Evolutionary conservation across 2,113 vertebrate species (phyloP).

Genomic region (Gnathonemus longibarbis): DNA sequence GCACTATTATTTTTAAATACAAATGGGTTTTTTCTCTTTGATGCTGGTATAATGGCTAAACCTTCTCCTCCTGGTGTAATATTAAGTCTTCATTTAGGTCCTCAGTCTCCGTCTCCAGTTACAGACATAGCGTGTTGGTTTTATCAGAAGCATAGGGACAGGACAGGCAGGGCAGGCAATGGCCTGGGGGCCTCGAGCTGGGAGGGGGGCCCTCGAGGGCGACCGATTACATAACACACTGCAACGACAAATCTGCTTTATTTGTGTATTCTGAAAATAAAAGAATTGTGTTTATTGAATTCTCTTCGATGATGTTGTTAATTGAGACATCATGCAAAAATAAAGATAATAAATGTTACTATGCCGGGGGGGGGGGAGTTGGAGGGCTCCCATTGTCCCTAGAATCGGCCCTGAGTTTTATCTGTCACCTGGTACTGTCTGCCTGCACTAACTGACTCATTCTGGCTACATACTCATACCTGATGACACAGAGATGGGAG

Average conservation of each 20-base stretch:
- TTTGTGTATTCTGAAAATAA: background rate
- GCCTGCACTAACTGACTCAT: conserved; percentile 56
- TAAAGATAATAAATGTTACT: background rate
- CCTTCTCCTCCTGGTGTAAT: conserved; percentile 62
- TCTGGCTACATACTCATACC: conserved; percentile 56
- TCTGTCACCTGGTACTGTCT: conserved; percentile 60
- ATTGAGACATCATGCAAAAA: background rate
- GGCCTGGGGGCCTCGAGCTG: background rate
- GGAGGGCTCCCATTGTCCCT: background rate
- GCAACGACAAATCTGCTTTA: background rate
- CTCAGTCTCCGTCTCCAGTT: conserved; percentile 65
- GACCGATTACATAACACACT: background rate
- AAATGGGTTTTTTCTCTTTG: background rate
- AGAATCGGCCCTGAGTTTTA: conserved; percentile 41
- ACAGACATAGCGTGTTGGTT: conserved; percentile 54
- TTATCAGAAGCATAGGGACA: conserved; percentile 19
- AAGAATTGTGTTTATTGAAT: background rate
- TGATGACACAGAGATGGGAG: conserved; percentile 20
- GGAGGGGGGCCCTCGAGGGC: background rate
- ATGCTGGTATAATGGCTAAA: background rate
- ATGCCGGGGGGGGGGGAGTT: background rate
- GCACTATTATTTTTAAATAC: background rate
- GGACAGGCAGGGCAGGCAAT: background rate
- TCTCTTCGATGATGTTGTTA: background rate
- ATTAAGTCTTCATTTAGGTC: conserved; percentile 74